Evolutionary conservation across 2,797 vertebrate genomes (phyloP).

Genomic region (Schizopygopsis malacanthus): DNA sequence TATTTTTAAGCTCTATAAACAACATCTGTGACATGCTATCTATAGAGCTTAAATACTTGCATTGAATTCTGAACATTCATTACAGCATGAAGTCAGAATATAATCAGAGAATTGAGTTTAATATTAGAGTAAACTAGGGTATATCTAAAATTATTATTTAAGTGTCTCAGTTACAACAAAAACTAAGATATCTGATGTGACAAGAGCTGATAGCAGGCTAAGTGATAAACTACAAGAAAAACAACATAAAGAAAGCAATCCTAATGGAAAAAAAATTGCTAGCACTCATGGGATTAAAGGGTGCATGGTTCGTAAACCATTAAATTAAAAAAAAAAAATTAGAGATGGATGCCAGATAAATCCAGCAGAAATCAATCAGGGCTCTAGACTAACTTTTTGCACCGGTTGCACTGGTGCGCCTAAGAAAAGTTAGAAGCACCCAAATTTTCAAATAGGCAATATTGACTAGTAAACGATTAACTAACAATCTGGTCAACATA

Average conservation of each 20-base stretch:
- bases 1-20: background rate
- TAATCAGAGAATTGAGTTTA: background rate
- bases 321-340: background rate
- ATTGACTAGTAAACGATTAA: no score
- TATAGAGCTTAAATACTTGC: background rate
- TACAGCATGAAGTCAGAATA: background rate
- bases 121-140: background rate
- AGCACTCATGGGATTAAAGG: background rate
- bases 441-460: no score
- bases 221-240: background rate
- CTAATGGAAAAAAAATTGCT: background rate
- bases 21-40: background rate
- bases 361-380: background rate
- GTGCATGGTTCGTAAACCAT: background rate
- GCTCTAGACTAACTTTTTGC: no score
- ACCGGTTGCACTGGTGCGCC: no score
- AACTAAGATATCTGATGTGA: background rate
- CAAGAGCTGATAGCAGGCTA: background rate
- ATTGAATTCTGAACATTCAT: background rate
- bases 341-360: background rate
- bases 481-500: no score
- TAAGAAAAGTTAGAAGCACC: no score
- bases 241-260: background rate
- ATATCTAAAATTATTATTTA: background rate
- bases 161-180: background rate